Evolutionary conservation across 2,113 vertebrate species (phyloP).

Genomic region (Thamnaconus septentrionalis): DNA sequence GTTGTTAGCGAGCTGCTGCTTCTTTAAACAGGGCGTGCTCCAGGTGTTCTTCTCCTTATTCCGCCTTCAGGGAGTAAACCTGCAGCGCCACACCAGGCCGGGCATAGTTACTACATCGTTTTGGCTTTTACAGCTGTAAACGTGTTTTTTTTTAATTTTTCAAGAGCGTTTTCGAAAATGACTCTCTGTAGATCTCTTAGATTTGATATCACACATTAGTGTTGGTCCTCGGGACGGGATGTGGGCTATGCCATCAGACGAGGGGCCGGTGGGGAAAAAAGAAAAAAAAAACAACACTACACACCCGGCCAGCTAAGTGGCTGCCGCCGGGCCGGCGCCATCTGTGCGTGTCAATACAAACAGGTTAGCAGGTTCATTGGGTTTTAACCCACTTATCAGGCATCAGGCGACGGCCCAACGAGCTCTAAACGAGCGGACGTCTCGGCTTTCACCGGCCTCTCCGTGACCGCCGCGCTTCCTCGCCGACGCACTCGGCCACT

Average conservation of each 20-base stretch:
- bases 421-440: slow-evolving; percentile 49
- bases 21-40: too few species aligned
- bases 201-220: slow-evolving; percentile 14
- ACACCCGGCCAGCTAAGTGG: slow-evolving; percentile 43
- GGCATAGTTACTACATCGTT: too few species aligned
- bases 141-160: too few species aligned
- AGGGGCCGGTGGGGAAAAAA: slow-evolving; percentile 24
- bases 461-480: slow-evolving; percentile 44
- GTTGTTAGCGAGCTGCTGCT: too few species aligned
- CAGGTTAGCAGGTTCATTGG: slow-evolving; percentile 59
- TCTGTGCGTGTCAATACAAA: slow-evolving; percentile 61
- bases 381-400: slow-evolving; percentile 66
- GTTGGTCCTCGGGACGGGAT: slow-evolving; percentile 21
- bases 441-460: slow-evolving; percentile 59
- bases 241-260: slow-evolving; percentile 4
- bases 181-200: too few species aligned
- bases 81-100: too few species aligned
- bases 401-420: slow-evolving; percentile 54
- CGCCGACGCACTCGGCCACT: slow-evolving; percentile 52
- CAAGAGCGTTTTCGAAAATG: too few species aligned
- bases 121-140: too few species aligned
- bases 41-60: too few species aligned
- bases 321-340: slow-evolving; percentile 43
- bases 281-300: not conserved
- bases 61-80: too few species aligned